Conservation (phyloP, 2,113 vertebrate species). For the Rhabdornis inornatus region DNA sequence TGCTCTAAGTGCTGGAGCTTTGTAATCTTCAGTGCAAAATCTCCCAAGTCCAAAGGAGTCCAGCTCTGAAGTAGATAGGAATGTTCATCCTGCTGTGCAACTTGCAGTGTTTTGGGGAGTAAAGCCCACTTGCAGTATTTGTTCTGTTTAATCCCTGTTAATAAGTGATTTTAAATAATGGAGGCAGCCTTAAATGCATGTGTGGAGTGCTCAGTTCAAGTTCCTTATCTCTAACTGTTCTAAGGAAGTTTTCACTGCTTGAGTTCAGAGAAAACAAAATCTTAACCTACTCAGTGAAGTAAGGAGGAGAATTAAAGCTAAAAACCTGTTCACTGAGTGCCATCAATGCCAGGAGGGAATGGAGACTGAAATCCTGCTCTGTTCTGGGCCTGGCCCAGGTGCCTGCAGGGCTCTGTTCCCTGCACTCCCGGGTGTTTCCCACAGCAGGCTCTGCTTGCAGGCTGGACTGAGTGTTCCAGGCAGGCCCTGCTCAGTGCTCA, state of each 20-base stretch:
- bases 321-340: neutral
- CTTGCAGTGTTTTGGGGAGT: no score
- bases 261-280: neutral
- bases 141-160: no score
- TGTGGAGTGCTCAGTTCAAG: neutral
- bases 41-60: neutral
- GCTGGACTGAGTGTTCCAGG: fast-evolving
- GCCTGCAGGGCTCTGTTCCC: no score
- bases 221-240: neutral
- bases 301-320: neutral
- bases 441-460: fast-evolving
- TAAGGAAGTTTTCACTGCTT: neutral
- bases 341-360: no score
- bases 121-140: neutral
- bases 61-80: neutral
- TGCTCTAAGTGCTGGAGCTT: fast-evolving
- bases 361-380: no score
- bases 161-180: neutral
- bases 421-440: no score
- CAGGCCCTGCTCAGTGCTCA: neutral
- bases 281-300: neutral
- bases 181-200: fast-evolving
- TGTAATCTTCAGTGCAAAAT: fast-evolving
- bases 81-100: neutral
- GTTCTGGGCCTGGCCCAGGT: no score